Evolutionary conservation across 1,140 invertebrate species (phyloP).

Genomic region (Drosophila kanapiae): DNA sequence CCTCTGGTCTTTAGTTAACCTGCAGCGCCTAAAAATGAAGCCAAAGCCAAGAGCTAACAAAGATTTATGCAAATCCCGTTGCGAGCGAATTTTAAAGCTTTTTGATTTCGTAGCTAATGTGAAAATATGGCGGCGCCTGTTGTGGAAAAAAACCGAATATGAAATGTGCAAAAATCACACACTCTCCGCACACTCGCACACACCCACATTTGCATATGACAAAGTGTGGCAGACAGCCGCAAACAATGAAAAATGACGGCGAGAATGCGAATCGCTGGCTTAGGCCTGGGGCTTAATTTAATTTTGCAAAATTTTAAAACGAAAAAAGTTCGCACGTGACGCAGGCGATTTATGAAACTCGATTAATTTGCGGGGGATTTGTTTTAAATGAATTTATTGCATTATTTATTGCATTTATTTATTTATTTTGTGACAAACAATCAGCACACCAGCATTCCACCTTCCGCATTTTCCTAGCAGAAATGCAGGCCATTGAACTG

Average conservation of each 20-base stretch:
- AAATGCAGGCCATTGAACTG: conserved; percentile 81
- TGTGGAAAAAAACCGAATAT: conserved; percentile 75
- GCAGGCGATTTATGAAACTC: conserved; percentile 69
- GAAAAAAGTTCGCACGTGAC: conserved; percentile 58
- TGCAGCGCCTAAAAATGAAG: conserved; percentile 13
- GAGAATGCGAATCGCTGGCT: conserved; percentile 42
- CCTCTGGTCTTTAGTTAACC: neutral
- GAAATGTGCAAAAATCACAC: conserved; percentile 68
- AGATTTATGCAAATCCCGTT: conserved; percentile 75
- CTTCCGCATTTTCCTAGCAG: conserved; percentile 48
- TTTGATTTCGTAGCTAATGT: conserved; percentile 72
- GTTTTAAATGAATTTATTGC: conserved; percentile 56
- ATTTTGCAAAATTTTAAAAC: conserved; percentile 62
- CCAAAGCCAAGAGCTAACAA: conserved; percentile 55
- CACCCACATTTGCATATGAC: conserved; percentile 63
- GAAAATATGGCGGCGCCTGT: conserved; percentile 62
- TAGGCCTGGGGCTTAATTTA: conserved; percentile 58
- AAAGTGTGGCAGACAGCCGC: conserved; percentile 80
- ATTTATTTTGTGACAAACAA: conserved; percentile 31
- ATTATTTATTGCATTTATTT: conserved; percentile 28
- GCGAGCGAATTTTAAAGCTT: conserved; percentile 27
- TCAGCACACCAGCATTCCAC: conserved; percentile 5
- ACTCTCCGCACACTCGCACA: conserved; percentile 1
- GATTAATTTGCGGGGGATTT: conserved; percentile 64
- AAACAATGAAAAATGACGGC: conserved; percentile 82